Percentiles rank a stretch among this genome's conserved stretches.
Conservation (phyloP, 2,888 invertebrate species). For the Cerceris rybyensis region DNA sequence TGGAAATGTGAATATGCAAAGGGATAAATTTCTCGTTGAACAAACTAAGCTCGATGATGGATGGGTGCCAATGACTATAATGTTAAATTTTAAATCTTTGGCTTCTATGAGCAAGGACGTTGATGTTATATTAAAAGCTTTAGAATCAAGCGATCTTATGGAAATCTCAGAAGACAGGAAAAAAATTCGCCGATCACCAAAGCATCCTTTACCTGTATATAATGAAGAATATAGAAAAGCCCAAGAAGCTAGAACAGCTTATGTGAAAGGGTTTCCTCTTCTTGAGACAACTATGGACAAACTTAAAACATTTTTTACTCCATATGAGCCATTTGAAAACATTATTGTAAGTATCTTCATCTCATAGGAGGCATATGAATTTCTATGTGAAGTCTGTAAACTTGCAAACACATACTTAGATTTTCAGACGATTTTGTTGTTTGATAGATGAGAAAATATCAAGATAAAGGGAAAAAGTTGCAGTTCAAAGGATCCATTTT, state of each 20-base stretch:
- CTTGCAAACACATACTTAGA: slow-evolving; percentile 10
- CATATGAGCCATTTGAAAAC: slow-evolving; percentile 84
- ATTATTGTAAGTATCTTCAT: slow-evolving; percentile 76
- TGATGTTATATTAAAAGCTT: slow-evolving; percentile 88
- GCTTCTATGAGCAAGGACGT: slow-evolving; percentile 87
- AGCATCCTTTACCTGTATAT: slow-evolving; percentile 91
- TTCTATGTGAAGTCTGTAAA: neutral
- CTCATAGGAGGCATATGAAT: neutral
- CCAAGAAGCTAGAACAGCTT: slow-evolving; percentile 89
- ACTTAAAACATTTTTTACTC: slow-evolving; percentile 88
- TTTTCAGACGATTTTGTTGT: slow-evolving; percentile 32
- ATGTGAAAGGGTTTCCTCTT: slow-evolving; percentile 93
- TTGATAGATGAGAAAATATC: slow-evolving; percentile 83
- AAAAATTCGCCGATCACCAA: slow-evolving; percentile 89
- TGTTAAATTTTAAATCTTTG: slow-evolving; percentile 95
- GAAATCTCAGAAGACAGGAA: slow-evolving; percentile 87
- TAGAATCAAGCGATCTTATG: slow-evolving; percentile 87
- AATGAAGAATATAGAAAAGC: slow-evolving; percentile 92
- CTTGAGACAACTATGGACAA: slow-evolving; percentile 87
- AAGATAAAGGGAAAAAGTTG: slow-evolving; percentile 86
- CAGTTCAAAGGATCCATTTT: slow-evolving; percentile 97
- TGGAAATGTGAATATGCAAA: slow-evolving; percentile 95
- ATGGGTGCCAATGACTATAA: slow-evolving; percentile 93
- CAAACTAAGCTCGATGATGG: slow-evolving; percentile 93
- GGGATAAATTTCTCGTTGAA: slow-evolving; percentile 96